These are phyloP conservation scores for Phortica okadai DNA, from an alignment of 2,888 invertebrate genomes.

Conservation along the genomic window DNA sequence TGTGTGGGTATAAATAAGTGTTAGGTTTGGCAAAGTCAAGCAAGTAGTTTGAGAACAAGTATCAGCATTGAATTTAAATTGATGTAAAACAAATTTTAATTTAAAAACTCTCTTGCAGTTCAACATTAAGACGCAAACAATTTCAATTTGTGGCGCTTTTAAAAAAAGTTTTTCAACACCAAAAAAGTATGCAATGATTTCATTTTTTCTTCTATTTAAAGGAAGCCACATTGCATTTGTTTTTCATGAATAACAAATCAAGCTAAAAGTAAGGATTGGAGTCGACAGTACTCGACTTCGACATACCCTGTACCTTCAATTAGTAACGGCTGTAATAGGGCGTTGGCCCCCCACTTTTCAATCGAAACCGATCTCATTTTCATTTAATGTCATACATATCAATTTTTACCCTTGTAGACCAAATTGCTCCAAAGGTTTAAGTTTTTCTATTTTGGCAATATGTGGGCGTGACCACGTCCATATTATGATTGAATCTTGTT, in stretches of 20 bases:
- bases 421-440: no score
- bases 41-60: background rate
- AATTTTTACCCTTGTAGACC: no score
- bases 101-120: background rate
- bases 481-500: no score
- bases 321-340: no score
- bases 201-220: background rate
- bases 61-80: background rate
- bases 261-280: conserved; percentile 53
- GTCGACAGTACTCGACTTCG: no score
- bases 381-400: no score
- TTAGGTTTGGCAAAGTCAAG: background rate
- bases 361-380: no score
- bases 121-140: background rate
- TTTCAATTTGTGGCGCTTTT: background rate
- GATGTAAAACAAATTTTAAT: background rate
- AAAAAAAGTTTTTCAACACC: background rate
- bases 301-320: no score
- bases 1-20: background rate
- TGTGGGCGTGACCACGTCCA: no score
- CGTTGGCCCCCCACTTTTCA: no score
- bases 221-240: conserved; percentile 46
- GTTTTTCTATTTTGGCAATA: no score
- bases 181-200: conserved; percentile 16
- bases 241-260: conserved; percentile 68